Base-by-base conservation (phyloP, 2,113 vertebrate genomes). In the Chlamydotis undulata region DNA sequence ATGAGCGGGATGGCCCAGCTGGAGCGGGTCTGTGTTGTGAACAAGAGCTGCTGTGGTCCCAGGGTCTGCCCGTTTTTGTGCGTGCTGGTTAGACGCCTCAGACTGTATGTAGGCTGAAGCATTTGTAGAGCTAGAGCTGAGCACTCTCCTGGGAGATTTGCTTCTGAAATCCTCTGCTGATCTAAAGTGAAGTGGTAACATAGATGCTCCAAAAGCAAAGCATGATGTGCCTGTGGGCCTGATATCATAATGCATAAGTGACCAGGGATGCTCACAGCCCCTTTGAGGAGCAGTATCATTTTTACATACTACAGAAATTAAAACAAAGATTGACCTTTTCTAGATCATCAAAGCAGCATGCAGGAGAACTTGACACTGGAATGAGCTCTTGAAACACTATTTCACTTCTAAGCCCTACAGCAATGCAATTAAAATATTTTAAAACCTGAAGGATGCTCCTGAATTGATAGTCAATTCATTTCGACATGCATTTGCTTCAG, bases 171-270 rank as follows among this genome's bases (percentile, higher is more conserved):
- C 23, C 8, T 61, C 67, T n/a, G 74, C 25, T 74, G 41, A n/a
- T 39, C 33, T 28, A 14, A 85, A 61, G 33, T n/a, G 4, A 29
- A 59, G 47, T 5, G 23, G 35, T 75, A 19, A 16, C 5, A 3
- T 6, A 23, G 61, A 17, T 10, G 68, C 43, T 14, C 19, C 31
- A 31, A 63, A 39, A 50, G 35, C n/a, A 50, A 57, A 61, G 41
- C 19, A 13, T 2, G 3, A 16, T 10, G 31, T 61, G 47, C 35
- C 53, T 37, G 0, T 33, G 31, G 35, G 33, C n/a, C 60, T 25
- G 31, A 7, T 52, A 9, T 26, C 2, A 0, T 17, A 29, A 12
- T 23, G 21, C 1, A 0, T 35, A 24, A 64, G 49, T 1, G 12
- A 22, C 25, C 9, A 6, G 43, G 4, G 74, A 19, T 59, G 68